These are phyloP conservation scores for Podarcis muralis DNA, from an alignment of 2,113 vertebrate species.

Conservation along the genomic window DNA sequence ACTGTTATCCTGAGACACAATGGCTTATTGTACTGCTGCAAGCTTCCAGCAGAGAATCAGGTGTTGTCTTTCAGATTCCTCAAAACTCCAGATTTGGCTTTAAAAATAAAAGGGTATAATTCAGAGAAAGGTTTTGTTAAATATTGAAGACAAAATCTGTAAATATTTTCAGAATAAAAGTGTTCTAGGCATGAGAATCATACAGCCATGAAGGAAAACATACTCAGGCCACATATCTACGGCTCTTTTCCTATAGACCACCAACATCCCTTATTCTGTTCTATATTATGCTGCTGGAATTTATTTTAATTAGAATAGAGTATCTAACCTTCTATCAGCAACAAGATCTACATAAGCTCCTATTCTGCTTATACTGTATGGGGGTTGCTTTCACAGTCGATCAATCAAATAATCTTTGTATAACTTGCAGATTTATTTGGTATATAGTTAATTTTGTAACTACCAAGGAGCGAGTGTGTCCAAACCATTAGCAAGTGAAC, in stretches of 20 bases:
- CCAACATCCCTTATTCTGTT: not conserved
- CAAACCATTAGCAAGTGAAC: not conserved
- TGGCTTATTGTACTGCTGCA: conserved; percentile 2
- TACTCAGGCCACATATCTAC: not conserved
- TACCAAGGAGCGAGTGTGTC: not conserved
- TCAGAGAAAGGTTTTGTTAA: not conserved
- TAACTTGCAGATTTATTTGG: not conserved
- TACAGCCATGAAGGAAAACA: not conserved
- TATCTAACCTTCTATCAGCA: not conserved
- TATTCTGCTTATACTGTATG: not conserved
- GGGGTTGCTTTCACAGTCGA: not conserved
- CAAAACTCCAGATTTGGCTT: not conserved
- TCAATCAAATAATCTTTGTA: not conserved
- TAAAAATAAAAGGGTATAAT: not conserved
- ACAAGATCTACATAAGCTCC: not conserved
- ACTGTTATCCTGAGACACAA: not conserved
- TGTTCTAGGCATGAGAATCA: not conserved
- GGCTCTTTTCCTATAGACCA: not conserved
- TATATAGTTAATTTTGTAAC: not conserved
- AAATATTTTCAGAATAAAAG: not conserved
- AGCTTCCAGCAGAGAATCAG: conserved; percentile 14
- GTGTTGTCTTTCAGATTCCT: not conserved
- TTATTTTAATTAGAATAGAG: not conserved
- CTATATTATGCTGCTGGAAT: not conserved
- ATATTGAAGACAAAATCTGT: not conserved